These are phyloP conservation scores for Zaprionus camerounensis DNA, from an alignment of 1,140 invertebrate genomes.

Conservation along the genomic window DNA sequence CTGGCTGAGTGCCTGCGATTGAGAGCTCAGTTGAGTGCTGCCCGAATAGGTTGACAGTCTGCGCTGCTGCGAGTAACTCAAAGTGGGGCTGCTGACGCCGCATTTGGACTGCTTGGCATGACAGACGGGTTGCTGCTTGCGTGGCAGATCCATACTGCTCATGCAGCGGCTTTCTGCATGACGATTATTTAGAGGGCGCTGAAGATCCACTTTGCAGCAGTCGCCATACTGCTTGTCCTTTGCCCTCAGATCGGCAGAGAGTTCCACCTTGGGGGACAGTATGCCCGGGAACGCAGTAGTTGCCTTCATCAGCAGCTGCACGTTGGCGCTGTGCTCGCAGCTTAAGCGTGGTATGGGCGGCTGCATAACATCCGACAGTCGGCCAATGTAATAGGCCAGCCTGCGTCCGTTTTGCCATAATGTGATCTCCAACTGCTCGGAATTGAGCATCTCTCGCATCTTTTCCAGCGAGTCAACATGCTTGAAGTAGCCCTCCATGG, in stretches of 20 bases:
- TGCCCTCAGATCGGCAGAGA: slow-evolving; percentile 56
- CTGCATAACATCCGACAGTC: slow-evolving; percentile 68
- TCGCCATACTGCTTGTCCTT: slow-evolving; percentile 48
- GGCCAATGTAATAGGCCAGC: slow-evolving; percentile 72
- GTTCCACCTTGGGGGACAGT: slow-evolving; percentile 73
- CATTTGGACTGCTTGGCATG: slow-evolving; percentile 56
- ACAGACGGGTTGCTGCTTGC: slow-evolving; percentile 66
- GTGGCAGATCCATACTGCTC: slow-evolving; percentile 42
- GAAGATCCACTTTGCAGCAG: slow-evolving; percentile 22
- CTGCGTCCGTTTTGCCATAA: slow-evolving; percentile 80
- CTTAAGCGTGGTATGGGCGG: slow-evolving; percentile 58
- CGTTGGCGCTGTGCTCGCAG: slow-evolving; percentile 65
- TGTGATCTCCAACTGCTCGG: slow-evolving; percentile 73
- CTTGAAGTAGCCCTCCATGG: slow-evolving; percentile 80
- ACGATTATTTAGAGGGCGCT: slow-evolving; percentile 39
- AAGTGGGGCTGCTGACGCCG: background rate
- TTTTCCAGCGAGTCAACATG: slow-evolving; percentile 53
- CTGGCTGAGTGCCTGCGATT: slow-evolving; percentile 44
- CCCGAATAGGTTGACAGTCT: slow-evolving; percentile 59
- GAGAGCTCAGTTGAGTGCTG: slow-evolving; percentile 53
- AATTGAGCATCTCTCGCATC: slow-evolving; percentile 59
- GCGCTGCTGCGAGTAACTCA: slow-evolving; percentile 19
- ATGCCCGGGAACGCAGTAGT: slow-evolving; percentile 78
- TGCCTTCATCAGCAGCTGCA: slow-evolving; percentile 78
- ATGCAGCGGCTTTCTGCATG: slow-evolving; percentile 57